Base-by-base conservation (phyloP, 2,113 vertebrate species). In the Ranitomeya variabilis region DNA sequence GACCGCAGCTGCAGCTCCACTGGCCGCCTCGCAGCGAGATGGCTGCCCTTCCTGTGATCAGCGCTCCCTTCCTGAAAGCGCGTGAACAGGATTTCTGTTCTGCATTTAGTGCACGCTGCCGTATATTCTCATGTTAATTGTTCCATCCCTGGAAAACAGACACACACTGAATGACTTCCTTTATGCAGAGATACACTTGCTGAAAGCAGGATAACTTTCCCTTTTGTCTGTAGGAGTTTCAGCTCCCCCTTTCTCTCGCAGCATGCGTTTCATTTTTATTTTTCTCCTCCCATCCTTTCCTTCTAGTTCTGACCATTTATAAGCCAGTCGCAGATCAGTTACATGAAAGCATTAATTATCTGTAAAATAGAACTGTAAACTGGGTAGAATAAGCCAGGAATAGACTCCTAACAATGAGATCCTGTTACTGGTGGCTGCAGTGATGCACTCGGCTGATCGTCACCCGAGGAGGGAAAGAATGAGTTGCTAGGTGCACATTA, bases 1-100 rank as follows among this genome's bases (percentile, higher is more conserved):
- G 60, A 84, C 13, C 80, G 16, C 87, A 88, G 69, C 87, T 84
- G 87, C 87, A 89, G 87, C 87, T 88, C 67, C 77, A 77, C 57
- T 67, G 60, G 87, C 73, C 73, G 69, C 77, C 59, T 79, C 18
- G 82, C 62, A 77, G 60, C 5, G 60, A 79, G 81, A 85, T 89
- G 16, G 81, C 83, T 89, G 87, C 59, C 87, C 87, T 85, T 89
- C 87, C 87, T 88, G 87, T 88, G 80, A 74, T 76, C 67, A 74
- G 80, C 57, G 51, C n/a, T 82, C 80, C 87, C 57, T 88, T 88
- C 67, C 82, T 89, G 81, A 67, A 78, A 26, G 81, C 52, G 60
- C 73, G 18, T 26, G 59, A 87, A 83, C 87, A 84, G 80, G 81
- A 67, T 84, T 89, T 89, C 51, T 84, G 5, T 84, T 67, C 18